phyloP scores from a whole-genome alignment of 92 coral and sea anemone genomes.

The Meandrina meandrites region DNA sequence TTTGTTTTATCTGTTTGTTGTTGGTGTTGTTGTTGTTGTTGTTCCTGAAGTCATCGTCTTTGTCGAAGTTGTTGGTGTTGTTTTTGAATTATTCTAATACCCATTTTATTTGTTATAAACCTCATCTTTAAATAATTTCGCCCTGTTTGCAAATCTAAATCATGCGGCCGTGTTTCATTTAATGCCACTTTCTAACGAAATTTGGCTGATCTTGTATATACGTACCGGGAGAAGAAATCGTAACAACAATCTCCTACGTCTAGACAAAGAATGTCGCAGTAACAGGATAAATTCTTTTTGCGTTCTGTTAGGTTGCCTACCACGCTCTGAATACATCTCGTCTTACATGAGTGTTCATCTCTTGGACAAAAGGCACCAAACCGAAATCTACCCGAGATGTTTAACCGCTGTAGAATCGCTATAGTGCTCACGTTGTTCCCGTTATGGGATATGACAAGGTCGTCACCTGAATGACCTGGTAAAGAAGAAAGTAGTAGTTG shows the following conservation, averaged over 20 bases:
- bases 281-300: neutral
- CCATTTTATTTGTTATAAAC: too few species aligned
- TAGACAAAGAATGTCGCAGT: constrained; percentile 19
- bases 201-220: too few species aligned
- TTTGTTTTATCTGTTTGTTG: too few species aligned
- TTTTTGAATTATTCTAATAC: too few species aligned
- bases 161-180: too few species aligned
- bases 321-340: neutral
- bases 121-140: too few species aligned
- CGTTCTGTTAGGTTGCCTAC: neutral
- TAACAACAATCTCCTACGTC: constrained; percentile 29
- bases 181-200: too few species aligned
- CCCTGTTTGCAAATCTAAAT: too few species aligned
- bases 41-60: too few species aligned
- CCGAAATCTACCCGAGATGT: constrained; percentile 21
- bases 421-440: constrained; percentile 14
- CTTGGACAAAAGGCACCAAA: neutral
- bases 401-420: neutral
- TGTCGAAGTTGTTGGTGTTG: too few species aligned
- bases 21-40: too few species aligned
- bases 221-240: constrained; percentile 13
- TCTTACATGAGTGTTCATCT: constrained; percentile 1
- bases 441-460: neutral
- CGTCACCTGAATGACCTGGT: neutral
- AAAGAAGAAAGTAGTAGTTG: too few species aligned